A percentile compares a stretch with the other conserved stretches of the same genome.
phyloP scores from a whole-genome alignment of 2,888 invertebrate genomes.

The Lepidocyrtinus sp. region DNA sequence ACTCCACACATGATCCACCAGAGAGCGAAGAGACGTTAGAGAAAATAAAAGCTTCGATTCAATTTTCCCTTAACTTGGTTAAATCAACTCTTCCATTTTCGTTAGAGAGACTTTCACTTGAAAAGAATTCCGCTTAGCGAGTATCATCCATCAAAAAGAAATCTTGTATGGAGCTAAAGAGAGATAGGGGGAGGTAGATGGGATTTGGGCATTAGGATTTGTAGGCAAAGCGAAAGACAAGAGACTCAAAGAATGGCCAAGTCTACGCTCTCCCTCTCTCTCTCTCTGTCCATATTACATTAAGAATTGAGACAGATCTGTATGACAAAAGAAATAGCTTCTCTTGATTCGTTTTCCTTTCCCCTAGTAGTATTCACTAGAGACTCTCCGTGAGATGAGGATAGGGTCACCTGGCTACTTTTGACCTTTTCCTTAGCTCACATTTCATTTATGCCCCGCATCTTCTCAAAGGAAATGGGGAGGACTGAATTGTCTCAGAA shows the following conservation, averaged over 20 bases:
- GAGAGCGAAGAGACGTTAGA: conserved; percentile 19
- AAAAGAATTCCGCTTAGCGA: conserved; percentile 30
- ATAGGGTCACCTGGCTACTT: conserved; percentile 61
- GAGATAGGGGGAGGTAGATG: conserved; percentile 33
- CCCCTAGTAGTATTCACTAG: conserved; percentile 41
- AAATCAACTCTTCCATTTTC: conserved; percentile 42
- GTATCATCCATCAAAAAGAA: conserved; percentile 57
- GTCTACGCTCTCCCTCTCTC: neutral
- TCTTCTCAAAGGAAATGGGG: conserved; percentile 36
- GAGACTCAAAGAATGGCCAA: no score
- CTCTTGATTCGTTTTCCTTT: conserved; percentile 35
- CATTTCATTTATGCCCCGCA: conserved; percentile 29
- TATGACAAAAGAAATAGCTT: conserved; percentile 61
- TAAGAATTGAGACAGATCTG: conserved; percentile 58
- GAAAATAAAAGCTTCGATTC: conserved; percentile 49
- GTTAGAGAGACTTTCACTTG: conserved; percentile 27
- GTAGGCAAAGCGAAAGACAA: no score
- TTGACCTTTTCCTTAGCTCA: conserved; percentile 52
- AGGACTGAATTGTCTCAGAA: no score
- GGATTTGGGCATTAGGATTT: neutral
- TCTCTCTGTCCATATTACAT: conserved; percentile 57
- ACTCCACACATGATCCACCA: conserved; percentile 19
- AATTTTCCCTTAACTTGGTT: conserved; percentile 57
- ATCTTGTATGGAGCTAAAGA: neutral
- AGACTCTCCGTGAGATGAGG: conserved; percentile 40